Percentiles rank a stretch among this genome's conserved stretches.
phyloP scores from a whole-genome alignment of 2,888 invertebrate species.

The Metalampra italica region DNA sequence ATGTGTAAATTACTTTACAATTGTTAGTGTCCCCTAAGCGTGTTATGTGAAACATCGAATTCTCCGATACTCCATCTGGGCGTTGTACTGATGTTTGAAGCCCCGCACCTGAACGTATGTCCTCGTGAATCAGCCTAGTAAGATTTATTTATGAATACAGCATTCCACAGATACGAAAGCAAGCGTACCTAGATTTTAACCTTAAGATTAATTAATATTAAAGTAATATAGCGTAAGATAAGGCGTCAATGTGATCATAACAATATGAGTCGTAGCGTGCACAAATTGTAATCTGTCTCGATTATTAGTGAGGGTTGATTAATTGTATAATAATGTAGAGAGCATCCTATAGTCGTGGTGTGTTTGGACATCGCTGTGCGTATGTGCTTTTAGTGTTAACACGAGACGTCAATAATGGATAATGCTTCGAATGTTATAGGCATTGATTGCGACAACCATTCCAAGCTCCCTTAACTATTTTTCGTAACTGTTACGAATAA shows the following conservation, averaged over 20 bases:
- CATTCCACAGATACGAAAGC: conserved; percentile 71
- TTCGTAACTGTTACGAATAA: no score
- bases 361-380: conserved; percentile 65
- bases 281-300: conserved; percentile 66
- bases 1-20: conserved; percentile 66
- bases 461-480: no score
- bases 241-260: conserved; percentile 74
- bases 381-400: conserved; percentile 63
- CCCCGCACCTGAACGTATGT: conserved; percentile 47
- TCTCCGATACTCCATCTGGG: conserved; percentile 54
- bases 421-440: not conserved
- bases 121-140: conserved; percentile 49
- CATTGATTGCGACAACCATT: not conserved
- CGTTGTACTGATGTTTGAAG: conserved; percentile 69
- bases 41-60: conserved; percentile 66
- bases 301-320: conserved; percentile 51
- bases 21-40: conserved; percentile 54
- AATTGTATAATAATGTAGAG: conserved; percentile 52
- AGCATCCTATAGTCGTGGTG: conserved; percentile 65
- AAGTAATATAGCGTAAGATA: conserved; percentile 59
- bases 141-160: conserved; percentile 67
- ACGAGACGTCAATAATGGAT: not conserved
- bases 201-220: conserved; percentile 46
- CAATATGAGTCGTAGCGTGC: conserved; percentile 69
- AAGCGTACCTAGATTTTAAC: conserved; percentile 60